Percentiles rank a stretch among this genome's conserved stretches.
Conservation (phyloP, 1,140 invertebrate genomes). For the Drosophila aff. region DNA sequence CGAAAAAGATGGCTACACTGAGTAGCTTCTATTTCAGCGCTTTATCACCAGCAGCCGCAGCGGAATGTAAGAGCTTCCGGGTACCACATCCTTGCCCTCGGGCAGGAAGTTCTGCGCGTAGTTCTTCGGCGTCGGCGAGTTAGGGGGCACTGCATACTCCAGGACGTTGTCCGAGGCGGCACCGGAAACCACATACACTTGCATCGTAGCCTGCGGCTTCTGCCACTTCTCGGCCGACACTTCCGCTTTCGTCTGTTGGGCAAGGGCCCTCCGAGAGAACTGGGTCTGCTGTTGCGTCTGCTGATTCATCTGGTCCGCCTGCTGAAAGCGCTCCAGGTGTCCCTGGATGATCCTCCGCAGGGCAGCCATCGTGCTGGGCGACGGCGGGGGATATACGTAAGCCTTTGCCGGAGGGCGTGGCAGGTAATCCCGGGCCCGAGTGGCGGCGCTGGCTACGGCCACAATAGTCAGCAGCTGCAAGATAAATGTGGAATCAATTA, state of each 20-base stretch:
- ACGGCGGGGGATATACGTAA: slow-evolving; percentile 54
- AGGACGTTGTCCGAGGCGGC: slow-evolving; percentile 38
- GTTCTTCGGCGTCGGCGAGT: slow-evolving; percentile 74
- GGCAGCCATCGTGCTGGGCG: slow-evolving; percentile 53
- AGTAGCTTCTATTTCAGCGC: slow-evolving; percentile 35
- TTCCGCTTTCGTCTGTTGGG: slow-evolving; percentile 28
- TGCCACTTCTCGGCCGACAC: slow-evolving; percentile 18
- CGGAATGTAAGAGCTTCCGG: slow-evolving; percentile 82
- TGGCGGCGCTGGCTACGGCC: slow-evolving; percentile 35
- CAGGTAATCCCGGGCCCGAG: slow-evolving; percentile 47
- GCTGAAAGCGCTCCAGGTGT: slow-evolving; percentile 66
- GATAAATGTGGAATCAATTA: slow-evolving; percentile 39
- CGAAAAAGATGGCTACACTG: neutral
- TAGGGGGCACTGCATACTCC: slow-evolving; percentile 56
- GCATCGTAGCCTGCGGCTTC: slow-evolving; percentile 22
- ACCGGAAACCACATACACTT: slow-evolving; percentile 29
- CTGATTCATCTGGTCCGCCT: slow-evolving; percentile 34
- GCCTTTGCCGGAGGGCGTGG: slow-evolving; percentile 41
- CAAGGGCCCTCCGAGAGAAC: slow-evolving; percentile 28
- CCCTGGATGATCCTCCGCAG: slow-evolving; percentile 64
- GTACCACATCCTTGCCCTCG: slow-evolving; percentile 74
- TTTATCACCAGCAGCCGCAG: slow-evolving; percentile 65
- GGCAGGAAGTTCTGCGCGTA: slow-evolving; percentile 76
- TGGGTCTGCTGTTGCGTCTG: slow-evolving; percentile 1
- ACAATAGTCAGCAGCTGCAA: slow-evolving; percentile 61